These are phyloP conservation scores for Metopia argyrocephala DNA, from an alignment of 2,888 invertebrate species.

Conservation along the genomic window DNA sequence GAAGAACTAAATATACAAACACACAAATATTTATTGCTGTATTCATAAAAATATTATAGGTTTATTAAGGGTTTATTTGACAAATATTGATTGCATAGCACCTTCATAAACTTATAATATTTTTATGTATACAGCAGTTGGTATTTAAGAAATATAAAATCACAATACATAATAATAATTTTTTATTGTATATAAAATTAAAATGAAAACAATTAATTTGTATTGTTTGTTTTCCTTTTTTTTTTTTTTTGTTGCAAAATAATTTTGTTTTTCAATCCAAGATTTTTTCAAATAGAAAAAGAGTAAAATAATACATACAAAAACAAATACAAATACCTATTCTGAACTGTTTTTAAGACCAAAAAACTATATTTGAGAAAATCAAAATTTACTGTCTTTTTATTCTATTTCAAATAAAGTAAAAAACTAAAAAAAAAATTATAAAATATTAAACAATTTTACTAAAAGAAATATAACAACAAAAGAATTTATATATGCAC, in stretches of 20 bases:
- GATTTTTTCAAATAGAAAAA: slow-evolving; percentile 15
- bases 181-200: no score
- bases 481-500: neutral
- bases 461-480: slow-evolving; percentile 25
- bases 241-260: neutral
- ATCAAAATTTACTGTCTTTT: slow-evolving; percentile 1
- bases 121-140: no score
- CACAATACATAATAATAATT: slow-evolving; percentile 60
- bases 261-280: neutral
- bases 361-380: neutral
- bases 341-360: neutral
- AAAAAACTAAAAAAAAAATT: slow-evolving; percentile 21
- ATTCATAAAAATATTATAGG: no score
- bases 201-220: no score
- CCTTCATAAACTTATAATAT: no score
- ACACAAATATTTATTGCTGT: slow-evolving; percentile 36
- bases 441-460: slow-evolving; percentile 32
- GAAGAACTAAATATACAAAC: slow-evolving; percentile 48
- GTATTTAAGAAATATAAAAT: slow-evolving; percentile 54
- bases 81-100: no score
- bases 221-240: neutral
- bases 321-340: slow-evolving; percentile 2
- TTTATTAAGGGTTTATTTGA: no score
- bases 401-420: slow-evolving; percentile 3
- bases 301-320: slow-evolving; percentile 31